These are phyloP conservation scores for Synanthedon formicaeformis DNA, from an alignment of 2,888 invertebrate species.

Conservation along the genomic window DNA sequence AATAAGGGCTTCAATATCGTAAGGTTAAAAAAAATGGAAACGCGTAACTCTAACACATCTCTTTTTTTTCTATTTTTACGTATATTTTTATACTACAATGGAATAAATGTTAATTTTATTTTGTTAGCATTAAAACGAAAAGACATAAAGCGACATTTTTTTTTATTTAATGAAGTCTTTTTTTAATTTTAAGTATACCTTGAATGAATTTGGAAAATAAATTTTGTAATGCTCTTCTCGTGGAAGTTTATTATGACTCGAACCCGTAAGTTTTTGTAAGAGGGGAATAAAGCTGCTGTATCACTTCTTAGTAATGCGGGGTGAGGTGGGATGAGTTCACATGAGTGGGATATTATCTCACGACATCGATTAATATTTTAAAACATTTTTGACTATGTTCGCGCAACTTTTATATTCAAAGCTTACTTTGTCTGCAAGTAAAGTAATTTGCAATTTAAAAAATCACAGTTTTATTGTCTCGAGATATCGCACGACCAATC, in stretches of 20 bases:
- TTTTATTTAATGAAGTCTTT: constrained; percentile 39
- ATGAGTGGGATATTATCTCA: too few relatives aligned
- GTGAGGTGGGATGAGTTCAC: too few relatives aligned
- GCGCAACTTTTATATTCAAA: too few relatives aligned
- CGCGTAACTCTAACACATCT: constrained; percentile 28
- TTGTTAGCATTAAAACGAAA: constrained; percentile 70
- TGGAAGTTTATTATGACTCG: constrained; percentile 25
- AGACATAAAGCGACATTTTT: constrained; percentile 61
- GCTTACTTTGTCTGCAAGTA: too few relatives aligned
- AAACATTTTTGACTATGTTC: too few relatives aligned
- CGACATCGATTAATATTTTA: too few relatives aligned
- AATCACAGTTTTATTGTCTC: too few relatives aligned
- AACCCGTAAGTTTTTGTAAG: background rate
- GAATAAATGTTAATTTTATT: constrained; percentile 68
- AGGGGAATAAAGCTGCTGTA: too few relatives aligned
- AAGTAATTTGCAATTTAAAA: too few relatives aligned
- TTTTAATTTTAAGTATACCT: constrained; percentile 22
- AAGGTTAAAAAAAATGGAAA: background rate
- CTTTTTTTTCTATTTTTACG: constrained; percentile 58
- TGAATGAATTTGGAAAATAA: constrained; percentile 56
- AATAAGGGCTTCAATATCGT: background rate
- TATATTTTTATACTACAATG: constrained; percentile 68
- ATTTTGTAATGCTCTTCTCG: constrained; percentile 65
- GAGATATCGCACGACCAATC: too few relatives aligned
- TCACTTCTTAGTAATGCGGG: too few relatives aligned